Evolutionary conservation across 2,888 invertebrate species (phyloP), one percentile per base, ranked within the genome.

Genomic region (Argynnis bischoffii): DNA sequence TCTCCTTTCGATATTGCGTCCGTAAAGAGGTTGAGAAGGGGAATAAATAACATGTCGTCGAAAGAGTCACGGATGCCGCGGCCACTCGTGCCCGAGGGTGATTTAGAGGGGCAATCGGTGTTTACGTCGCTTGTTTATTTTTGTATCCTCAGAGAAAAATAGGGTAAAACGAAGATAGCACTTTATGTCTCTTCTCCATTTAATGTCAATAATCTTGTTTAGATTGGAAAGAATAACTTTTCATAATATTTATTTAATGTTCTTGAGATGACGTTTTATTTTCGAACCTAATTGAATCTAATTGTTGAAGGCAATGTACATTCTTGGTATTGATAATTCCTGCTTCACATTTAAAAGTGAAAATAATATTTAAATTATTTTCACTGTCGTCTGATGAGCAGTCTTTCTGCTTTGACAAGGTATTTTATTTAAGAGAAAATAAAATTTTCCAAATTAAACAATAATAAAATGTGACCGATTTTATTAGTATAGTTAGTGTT

Each of bases 21-120:
- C 85, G 82, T 87, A 88, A 88, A 86, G 82, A 82, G 82, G 80
- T 82, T 84, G 78, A 82, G 79, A 77, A 77, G 81, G 77, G 82
- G 82, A 67, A 88, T 88, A 88, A 88, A 89, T 89, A 89, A 88
- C 84, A 83, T 80, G 79, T 82, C 79, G 79, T 69, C 76, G 76
- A 74, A 76, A 72, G 75, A 74, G 77, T 75, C 72, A 59, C 70
- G 72, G 74, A 74, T 72, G 75, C 73, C 70, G 71, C 71, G 74
- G 75, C 75, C 74, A 71, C 71, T 70, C 66, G 59, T 66, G 66
- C 66, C 48, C 73, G 73, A 70, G 77, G 75, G 75, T 74, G 72
- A 72, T 48, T 64, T 68, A 64, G 64, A 64, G 55, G 64, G 64
- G 59, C 64, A 67, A 63, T 68, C 64, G 68, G 67, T 64, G 59